Percentiles rank a stretch among this genome's conserved stretches.
phyloP scores from a whole-genome alignment of 2,113 vertebrate genomes.

The Siniperca knerii region DNA sequence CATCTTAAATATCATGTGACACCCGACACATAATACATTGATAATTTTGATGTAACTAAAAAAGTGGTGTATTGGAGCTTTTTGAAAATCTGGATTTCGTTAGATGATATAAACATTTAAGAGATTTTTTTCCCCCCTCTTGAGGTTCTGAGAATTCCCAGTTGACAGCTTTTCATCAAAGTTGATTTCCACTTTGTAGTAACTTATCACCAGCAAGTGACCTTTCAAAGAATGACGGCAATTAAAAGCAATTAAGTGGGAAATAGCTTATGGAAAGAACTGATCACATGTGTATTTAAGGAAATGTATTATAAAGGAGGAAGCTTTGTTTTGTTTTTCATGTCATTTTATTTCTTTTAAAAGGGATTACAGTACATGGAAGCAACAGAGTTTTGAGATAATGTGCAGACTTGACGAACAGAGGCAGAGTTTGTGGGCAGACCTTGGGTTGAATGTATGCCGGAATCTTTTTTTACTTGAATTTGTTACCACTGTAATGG shows the following conservation, averaged over 20 bases:
- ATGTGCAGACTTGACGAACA: background rate
- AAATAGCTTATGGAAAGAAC: background rate
- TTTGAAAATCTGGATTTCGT: background rate
- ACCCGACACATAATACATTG: background rate
- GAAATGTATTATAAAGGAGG: background rate
- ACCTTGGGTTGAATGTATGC: background rate
- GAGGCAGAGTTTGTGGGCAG: background rate
- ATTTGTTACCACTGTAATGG: background rate
- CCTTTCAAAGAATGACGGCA: background rate
- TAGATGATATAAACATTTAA: background rate
- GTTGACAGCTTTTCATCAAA: background rate
- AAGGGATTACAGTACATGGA: background rate
- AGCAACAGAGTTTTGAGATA: background rate
- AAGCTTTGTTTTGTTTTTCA: background rate
- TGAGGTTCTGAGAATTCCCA: background rate
- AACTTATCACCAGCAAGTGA: background rate
- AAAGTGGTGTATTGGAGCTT: background rate
- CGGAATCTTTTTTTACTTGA: background rate
- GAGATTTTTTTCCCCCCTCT: background rate
- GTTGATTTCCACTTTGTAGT: background rate
- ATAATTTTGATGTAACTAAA: background rate
- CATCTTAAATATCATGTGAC: slow-evolving; percentile 1
- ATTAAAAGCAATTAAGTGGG: background rate
- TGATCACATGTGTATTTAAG: background rate
- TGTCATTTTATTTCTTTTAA: background rate